phyloP scores from a whole-genome alignment of 2,797 vertebrate species.

The Gobio occitaniae region DNA sequence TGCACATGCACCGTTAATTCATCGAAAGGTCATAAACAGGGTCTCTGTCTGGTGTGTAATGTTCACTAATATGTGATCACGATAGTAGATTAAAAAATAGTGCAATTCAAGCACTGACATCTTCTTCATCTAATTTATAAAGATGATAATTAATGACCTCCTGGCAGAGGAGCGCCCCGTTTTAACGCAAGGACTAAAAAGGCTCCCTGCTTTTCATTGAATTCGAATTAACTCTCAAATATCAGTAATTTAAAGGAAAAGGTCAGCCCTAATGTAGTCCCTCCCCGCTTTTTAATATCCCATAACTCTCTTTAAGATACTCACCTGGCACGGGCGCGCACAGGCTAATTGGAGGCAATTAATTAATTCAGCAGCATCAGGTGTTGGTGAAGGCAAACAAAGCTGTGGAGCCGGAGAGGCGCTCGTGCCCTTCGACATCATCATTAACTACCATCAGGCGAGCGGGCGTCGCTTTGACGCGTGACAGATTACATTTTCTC shows the following conservation, averaged over 20 bases:
- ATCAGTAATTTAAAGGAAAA: conserved; percentile 84
- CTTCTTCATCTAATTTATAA: conserved; percentile 83
- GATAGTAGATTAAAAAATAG: conserved; percentile 58
- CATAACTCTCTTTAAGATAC: conserved; percentile 71
- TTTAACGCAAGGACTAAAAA: conserved; percentile 75
- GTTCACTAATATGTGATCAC: conserved; percentile 73
- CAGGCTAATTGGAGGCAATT: conserved; percentile 77
- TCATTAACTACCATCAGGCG: conserved; percentile 78
- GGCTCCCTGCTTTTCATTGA: conserved; percentile 77
- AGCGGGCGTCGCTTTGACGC: conserved; percentile 72
- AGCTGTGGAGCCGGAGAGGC: conserved; percentile 45
- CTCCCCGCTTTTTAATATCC: conserved; percentile 65
- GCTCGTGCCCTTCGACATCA: conserved; percentile 75
- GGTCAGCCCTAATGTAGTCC: conserved; percentile 83
- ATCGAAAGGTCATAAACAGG: conserved; percentile 11
- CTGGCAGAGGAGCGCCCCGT: conserved; percentile 74
- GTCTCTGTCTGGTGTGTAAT: conserved; percentile 63
- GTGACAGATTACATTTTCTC: conserved; percentile 84
- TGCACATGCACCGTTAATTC: background rate
- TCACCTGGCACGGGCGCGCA: conserved; percentile 63
- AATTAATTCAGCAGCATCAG: conserved; percentile 78
- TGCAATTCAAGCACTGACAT: conserved; percentile 75
- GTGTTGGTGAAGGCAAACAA: conserved; percentile 83
- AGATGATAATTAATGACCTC: conserved; percentile 83
- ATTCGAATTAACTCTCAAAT: conserved; percentile 84